phyloP scores from a whole-genome alignment of 2,888 invertebrate species.

The Calephelis perditalis region DNA sequence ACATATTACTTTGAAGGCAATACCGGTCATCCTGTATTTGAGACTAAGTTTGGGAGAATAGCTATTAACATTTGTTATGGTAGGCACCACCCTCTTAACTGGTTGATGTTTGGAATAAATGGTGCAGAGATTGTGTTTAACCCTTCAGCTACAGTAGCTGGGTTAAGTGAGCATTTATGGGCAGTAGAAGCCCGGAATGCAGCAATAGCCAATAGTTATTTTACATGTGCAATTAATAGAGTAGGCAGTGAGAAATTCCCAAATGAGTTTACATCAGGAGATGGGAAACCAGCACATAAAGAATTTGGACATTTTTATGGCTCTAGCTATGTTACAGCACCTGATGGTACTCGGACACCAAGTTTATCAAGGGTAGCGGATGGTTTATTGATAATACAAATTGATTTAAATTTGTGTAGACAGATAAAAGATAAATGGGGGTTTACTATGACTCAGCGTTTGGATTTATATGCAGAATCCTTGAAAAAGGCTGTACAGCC shows the following conservation, averaged over 20 bases:
- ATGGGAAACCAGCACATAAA: conserved; percentile 88
- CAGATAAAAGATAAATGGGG: conserved; percentile 98
- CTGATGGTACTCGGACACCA: conserved; percentile 95
- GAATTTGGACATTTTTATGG: conserved; percentile 99
- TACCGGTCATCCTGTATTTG: conserved; percentile 96
- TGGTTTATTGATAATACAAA: conserved; percentile 92
- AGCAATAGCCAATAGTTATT: conserved; percentile 97
- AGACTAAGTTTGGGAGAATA: conserved; percentile 91
- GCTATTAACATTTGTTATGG: conserved; percentile 99
- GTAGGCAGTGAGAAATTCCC: conserved; percentile 94
- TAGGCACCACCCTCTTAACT: conserved; percentile 98
- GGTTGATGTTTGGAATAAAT: conserved; percentile 98
- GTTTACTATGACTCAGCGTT: conserved; percentile 96
- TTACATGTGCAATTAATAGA: conserved; percentile 94
- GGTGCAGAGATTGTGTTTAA: conserved; percentile 99
- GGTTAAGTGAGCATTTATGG: conserved; percentile 95
- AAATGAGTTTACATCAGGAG: conserved; percentile 70
- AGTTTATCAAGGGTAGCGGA: conserved; percentile 88
- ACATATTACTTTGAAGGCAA: conserved; percentile 98
- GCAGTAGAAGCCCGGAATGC: conserved; percentile 96
- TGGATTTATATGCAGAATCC: conserved; percentile 92
- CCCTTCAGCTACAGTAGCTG: conserved; percentile 95
- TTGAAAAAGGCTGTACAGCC: conserved; percentile 65
- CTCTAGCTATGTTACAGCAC: conserved; percentile 95
- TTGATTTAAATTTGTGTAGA: conserved; percentile 96